A percentile compares a stretch with the other conserved stretches of the same genome.
Conservation (phyloP, 1,140 invertebrate species). For the Drosophila athabasca region DNA sequence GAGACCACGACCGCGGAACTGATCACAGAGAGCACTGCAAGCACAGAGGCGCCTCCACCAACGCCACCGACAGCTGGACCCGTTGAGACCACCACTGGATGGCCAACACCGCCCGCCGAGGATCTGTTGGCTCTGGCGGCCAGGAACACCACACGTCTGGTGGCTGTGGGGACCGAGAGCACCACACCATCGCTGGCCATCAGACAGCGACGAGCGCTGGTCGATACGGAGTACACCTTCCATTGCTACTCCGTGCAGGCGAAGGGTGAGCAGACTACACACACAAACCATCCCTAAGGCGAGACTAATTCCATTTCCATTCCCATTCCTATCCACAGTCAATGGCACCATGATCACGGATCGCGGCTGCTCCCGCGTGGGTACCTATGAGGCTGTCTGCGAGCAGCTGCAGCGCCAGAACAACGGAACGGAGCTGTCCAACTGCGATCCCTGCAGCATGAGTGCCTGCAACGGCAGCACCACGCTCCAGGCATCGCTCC, state of each 20-base stretch:
- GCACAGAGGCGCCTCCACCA: constrained; percentile 55
- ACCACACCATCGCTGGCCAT: constrained; percentile 25
- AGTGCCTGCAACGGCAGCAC: constrained; percentile 63
- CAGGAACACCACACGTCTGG: constrained; percentile 34
- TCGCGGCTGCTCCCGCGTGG: constrained; percentile 71
- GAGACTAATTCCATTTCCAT: background rate
- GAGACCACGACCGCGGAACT: constrained; percentile 27
- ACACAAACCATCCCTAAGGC: background rate
- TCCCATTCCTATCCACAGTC: constrained; percentile 30
- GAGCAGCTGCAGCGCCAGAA: constrained; percentile 33
- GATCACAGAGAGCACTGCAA: constrained; percentile 23
- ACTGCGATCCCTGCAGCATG: constrained; percentile 70
- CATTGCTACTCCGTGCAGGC: constrained; percentile 69
- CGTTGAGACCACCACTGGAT: constrained; percentile 50
- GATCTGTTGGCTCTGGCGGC: constrained; percentile 27
- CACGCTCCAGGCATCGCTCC: constrained; percentile 42
- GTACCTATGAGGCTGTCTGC: constrained; percentile 59
- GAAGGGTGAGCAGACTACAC: constrained; percentile 23
- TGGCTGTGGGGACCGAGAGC: constrained; percentile 7
- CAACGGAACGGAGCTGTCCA: constrained; percentile 26
- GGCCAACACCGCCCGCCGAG: constrained; percentile 66
- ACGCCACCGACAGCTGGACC: constrained; percentile 68
- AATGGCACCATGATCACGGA: constrained; percentile 44
- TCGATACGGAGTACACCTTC: constrained; percentile 52
- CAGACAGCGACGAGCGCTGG: constrained; percentile 48